These are phyloP conservation scores for Leucophenga maculata DNA, from an alignment of 2,888 invertebrate species.

Conservation along the genomic window DNA sequence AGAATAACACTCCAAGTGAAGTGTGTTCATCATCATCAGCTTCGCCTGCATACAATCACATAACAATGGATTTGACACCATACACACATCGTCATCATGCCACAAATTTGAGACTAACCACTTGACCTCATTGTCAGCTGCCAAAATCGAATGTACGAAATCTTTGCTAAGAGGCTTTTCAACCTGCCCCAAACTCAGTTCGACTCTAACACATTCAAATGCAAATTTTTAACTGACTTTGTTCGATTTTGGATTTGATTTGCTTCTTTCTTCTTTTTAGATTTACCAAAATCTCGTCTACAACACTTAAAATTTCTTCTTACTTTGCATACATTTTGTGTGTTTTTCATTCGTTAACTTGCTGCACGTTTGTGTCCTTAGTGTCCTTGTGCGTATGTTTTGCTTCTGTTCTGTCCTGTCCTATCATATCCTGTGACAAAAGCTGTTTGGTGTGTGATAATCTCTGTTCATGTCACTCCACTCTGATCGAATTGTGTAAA, in stretches of 20 bases:
- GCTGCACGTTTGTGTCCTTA: too few relatives aligned
- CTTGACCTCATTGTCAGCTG: constrained; percentile 29
- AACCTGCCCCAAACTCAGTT: constrained; percentile 38
- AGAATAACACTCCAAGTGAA: constrained; percentile 17
- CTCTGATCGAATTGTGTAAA: too few relatives aligned
- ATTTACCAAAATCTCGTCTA: too few relatives aligned
- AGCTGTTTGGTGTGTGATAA: too few relatives aligned
- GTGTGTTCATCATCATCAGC: constrained; percentile 23
- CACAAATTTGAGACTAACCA: constrained; percentile 24
- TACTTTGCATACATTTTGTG: too few relatives aligned
- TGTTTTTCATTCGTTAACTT: too few relatives aligned
- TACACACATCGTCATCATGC: constrained; percentile 21
- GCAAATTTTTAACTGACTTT: constrained; percentile 64
- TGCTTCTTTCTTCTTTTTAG: too few relatives aligned
- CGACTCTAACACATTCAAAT: constrained; percentile 54
- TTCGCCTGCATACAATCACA: constrained; percentile 35
- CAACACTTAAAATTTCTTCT: too few relatives aligned
- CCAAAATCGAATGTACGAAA: constrained; percentile 28
- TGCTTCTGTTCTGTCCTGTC: too few relatives aligned
- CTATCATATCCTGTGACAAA: too few relatives aligned
- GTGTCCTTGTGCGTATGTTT: too few relatives aligned
- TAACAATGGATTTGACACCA: constrained; percentile 40
- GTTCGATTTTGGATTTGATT: constrained; percentile 49
- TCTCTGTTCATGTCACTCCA: too few relatives aligned
- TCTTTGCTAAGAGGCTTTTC: constrained; percentile 11